Conservation (phyloP, 1,140 invertebrate genomes). For the Drosophila setifemur region DNA sequence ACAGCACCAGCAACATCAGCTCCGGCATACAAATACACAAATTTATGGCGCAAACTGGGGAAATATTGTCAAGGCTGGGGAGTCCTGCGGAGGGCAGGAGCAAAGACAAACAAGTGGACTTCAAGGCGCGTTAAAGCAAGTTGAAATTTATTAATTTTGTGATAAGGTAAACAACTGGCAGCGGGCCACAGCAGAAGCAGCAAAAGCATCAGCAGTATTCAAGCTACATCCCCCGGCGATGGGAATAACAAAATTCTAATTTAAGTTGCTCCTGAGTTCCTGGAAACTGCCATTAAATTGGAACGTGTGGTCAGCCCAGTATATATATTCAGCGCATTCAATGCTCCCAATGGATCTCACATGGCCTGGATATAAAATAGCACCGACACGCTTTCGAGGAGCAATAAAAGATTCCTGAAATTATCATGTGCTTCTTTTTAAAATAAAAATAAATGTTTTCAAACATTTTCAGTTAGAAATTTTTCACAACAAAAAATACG, state of each 20-base stretch:
- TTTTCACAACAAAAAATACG: no score
- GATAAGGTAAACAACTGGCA: conserved; percentile 73
- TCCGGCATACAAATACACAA: conserved; percentile 67
- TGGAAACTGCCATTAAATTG: conserved; percentile 52
- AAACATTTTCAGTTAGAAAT: no score
- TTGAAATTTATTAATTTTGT: conserved; percentile 78
- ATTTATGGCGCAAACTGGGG: conserved; percentile 74
- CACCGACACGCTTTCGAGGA: no score
- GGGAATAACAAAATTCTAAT: conserved; percentile 61
- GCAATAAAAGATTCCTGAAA: no score
- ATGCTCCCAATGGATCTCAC: no score
- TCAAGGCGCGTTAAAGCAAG: conserved; percentile 68
- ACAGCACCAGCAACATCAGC: conserved; percentile 25
- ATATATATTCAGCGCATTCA: neutral
- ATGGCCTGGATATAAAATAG: no score
- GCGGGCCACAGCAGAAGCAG: conserved; percentile 3
- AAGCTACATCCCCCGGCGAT: conserved; percentile 11
- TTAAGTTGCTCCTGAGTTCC: conserved; percentile 60
- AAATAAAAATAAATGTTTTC: no score
- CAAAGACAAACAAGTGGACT: conserved; percentile 59
- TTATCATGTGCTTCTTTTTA: no score
- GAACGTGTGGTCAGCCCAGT: conserved; percentile 5
- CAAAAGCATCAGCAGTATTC: no score
- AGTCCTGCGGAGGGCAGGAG: neutral
- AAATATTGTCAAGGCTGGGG: conserved; percentile 65